Base-by-base conservation (phyloP, 2,888 invertebrate species). In the Tethea ocularis region DNA sequence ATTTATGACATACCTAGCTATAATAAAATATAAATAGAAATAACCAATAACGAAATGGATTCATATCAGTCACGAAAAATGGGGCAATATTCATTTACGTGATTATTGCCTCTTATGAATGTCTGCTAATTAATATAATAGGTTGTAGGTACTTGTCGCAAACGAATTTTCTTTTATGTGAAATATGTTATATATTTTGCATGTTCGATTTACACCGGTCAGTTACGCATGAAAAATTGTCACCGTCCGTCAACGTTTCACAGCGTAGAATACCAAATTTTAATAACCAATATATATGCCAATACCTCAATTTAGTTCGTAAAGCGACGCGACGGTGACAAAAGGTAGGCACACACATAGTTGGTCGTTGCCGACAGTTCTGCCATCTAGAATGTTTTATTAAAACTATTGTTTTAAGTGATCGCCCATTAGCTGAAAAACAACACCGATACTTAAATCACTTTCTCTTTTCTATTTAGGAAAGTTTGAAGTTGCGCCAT, bases 31-130 rank as follows among this genome's bases (percentile, higher is more conserved):
- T 24, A 52, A 52, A 3, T n/a, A 38, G 11, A 41, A 61, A 63
- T 63, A 66, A 60, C 55, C 66, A 62, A 62, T 73, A 69, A 73
- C 73, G 63, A 65, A 72, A 73, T 64, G 63, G 51, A 58, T 57
- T 51, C 20, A 61, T 65, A 56, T 52, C 55, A 57, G 15, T 38
- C 59, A 60, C 36, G 33, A 33, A 36, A 54, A 54, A 54, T 54
- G 33, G 26, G 53, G 22, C 17, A 33, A 54, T 22, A 54, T 54
- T 33, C 33, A 11, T 54, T 54, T 36, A 22, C 36, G 15, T 33
- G 33, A 17, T 54, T 36, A 33, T 36, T 33, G 54, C 22, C 15
- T 54, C 36, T 54, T 22, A 54, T 33, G 53, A 53, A 53, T 53
- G 54, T 13, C 33, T 29, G n/a, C 24, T 54, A 20, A 24, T 17